Evolutionary conservation across 2,113 vertebrate species (phyloP).

Genomic region (Austrofundulus limnaeus): DNA sequence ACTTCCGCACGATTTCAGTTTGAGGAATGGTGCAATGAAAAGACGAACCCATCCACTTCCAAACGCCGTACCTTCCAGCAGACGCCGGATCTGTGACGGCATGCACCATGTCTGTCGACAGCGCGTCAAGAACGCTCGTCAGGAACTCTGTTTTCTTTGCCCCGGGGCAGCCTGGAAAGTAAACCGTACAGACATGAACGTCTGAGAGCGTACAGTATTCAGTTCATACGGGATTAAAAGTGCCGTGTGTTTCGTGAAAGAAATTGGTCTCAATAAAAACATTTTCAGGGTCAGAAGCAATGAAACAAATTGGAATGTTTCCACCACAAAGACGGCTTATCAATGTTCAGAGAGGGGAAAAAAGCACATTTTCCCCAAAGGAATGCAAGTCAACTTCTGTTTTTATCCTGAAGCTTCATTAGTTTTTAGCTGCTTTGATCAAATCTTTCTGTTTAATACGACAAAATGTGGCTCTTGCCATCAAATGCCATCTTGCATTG

Average conservation of each 20-base stretch:
- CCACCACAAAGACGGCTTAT: slow-evolving; percentile 64
- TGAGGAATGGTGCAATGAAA: too few species aligned
- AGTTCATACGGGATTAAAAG: slow-evolving; percentile 12
- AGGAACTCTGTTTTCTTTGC: slow-evolving; percentile 95
- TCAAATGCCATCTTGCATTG: too few species aligned
- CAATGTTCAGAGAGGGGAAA: slow-evolving; percentile 62
- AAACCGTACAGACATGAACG: slow-evolving; percentile 39
- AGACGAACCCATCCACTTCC: slow-evolving; percentile 18
- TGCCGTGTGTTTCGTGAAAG: neutral
- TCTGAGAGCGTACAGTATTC: slow-evolving; percentile 22
- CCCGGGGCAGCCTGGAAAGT: slow-evolving; percentile 90
- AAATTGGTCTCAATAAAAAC: slow-evolving; percentile 25
- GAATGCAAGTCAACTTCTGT: too few species aligned
- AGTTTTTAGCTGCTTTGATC: too few species aligned
- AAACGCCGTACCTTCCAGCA: slow-evolving; percentile 83
- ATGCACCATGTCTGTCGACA: slow-evolving; percentile 98
- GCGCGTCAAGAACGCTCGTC: slow-evolving; percentile 92
- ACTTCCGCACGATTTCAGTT: neutral
- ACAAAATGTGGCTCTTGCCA: too few species aligned
- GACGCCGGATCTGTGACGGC: slow-evolving; percentile 90
- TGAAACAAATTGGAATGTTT: slow-evolving; percentile 22
- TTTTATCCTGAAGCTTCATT: too few species aligned
- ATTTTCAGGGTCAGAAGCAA: neutral
- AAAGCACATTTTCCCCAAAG: slow-evolving; percentile 19
- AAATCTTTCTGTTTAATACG: too few species aligned